Evolutionary conservation across 2,888 invertebrate genomes (phyloP).

Genomic region (Lycocerus yunnanus): DNA sequence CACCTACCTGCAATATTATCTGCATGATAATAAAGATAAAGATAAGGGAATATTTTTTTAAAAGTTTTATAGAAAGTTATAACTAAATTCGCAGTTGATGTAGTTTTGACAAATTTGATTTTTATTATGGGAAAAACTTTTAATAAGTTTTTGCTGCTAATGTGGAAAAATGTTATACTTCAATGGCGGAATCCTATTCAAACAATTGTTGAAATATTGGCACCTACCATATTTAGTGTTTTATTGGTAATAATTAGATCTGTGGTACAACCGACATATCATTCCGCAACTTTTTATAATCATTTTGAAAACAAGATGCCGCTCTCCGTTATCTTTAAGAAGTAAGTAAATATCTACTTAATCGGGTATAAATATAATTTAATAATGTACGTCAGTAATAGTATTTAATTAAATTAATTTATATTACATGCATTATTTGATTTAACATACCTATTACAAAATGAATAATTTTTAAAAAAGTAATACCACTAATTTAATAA

Average conservation of each 20-base stretch:
- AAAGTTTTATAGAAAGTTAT: background rate
- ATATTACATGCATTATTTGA: no score
- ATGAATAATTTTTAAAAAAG: no score
- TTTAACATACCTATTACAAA: no score
- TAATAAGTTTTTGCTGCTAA: constrained; percentile 65
- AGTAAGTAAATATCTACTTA: constrained; percentile 2
- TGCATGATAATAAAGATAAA: background rate
- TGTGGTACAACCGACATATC: constrained; percentile 63
- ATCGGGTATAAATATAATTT: no score
- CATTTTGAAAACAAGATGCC: constrained; percentile 9
- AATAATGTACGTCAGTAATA: no score
- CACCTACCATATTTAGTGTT: constrained; percentile 68
- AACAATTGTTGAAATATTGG: constrained; percentile 66
- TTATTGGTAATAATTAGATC: constrained; percentile 73
- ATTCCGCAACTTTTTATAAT: constrained; percentile 33
- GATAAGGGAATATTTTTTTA: background rate
- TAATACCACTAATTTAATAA: no score
- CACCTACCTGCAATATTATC: background rate
- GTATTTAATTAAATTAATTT: no score
- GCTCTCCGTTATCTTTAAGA: background rate
- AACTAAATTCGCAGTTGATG: background rate
- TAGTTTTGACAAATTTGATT: background rate
- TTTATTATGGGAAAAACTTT: constrained; percentile 19
- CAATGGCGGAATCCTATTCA: constrained; percentile 73
- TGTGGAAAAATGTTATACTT: constrained; percentile 83